Evolutionary conservation across 2,113 vertebrate genomes (phyloP).

Genomic region (Sylvia atricapilla): DNA sequence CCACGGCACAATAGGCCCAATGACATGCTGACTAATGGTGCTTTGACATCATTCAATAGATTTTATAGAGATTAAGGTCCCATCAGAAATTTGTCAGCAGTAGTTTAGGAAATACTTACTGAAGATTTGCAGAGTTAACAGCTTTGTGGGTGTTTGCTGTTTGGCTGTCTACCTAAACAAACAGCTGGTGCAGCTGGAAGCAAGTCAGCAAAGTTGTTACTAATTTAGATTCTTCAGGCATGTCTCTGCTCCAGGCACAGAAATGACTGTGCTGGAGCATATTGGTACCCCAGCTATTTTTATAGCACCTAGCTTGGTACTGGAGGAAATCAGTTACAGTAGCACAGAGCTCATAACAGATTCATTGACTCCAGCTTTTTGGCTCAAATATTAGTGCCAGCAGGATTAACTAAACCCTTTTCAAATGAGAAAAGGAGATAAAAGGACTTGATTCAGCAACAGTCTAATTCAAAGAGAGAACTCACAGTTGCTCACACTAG

Average conservation of each 20-base stretch:
- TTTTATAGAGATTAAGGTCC: slow-evolving; percentile 20
- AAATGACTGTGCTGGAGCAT: not conserved
- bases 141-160: slow-evolving; percentile 24
- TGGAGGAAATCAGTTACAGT: not conserved
- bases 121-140: slow-evolving; percentile 53
- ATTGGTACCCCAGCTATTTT: not conserved
- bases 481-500: not conserved
- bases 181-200: slow-evolving; percentile 47
- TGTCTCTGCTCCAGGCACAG: not conserved
- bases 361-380: not conserved
- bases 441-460: slow-evolving; percentile 15
- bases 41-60: slow-evolving; percentile 28
- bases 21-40: slow-evolving; percentile 44
- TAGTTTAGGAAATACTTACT: slow-evolving; percentile 35
- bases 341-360: not conserved
- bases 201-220: not conserved
- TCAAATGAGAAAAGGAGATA: not conserved
- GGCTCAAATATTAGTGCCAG: not conserved
- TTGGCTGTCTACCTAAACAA: slow-evolving; percentile 27
- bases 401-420: slow-evolving; percentile 12
- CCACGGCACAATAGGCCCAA: not conserved
- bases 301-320: not conserved
- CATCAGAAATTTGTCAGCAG: slow-evolving; percentile 43
- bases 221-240: not conserved
- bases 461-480: not conserved